Conservation (phyloP, 1,140 invertebrate genomes). For the Mylabris phalerata region DNA sequence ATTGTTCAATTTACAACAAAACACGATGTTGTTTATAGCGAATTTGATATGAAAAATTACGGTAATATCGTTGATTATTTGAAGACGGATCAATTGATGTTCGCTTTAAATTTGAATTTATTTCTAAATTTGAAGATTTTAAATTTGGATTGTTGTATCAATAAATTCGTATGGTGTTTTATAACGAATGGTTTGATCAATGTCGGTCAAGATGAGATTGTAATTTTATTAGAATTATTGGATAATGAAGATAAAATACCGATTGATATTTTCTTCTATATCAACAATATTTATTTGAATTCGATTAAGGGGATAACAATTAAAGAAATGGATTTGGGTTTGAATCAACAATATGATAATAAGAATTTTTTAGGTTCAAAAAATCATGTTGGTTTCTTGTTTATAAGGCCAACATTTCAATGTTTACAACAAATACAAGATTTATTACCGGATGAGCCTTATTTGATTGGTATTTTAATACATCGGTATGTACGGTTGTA, state of each 20-base stretch:
- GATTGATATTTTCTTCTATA: conserved; percentile 70
- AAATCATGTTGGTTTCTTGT: conserved; percentile 80
- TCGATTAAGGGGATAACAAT: conserved; percentile 68
- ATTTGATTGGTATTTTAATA: conserved; percentile 72
- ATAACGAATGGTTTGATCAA: conserved; percentile 71
- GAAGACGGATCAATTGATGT: conserved; percentile 60
- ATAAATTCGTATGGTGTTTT: conserved; percentile 73
- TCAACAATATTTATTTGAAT: conserved; percentile 69
- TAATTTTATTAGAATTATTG: conserved; percentile 70
- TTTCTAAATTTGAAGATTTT: conserved; percentile 71
- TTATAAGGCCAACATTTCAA: conserved; percentile 74
- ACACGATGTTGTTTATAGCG: conserved; percentile 44
- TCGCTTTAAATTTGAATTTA: conserved; percentile 74
- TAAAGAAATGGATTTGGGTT: conserved; percentile 65
- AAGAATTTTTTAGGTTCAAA: conserved; percentile 66
- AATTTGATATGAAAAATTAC: conserved; percentile 45
- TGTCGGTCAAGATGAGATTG: conserved; percentile 81
- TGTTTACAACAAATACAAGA: conserved; percentile 65
- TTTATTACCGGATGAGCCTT: conserved; percentile 67
- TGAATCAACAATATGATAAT: conserved; percentile 44
- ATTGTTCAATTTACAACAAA: conserved; percentile 48
- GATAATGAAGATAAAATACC: conserved; percentile 63
- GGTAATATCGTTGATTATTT: conserved; percentile 46
- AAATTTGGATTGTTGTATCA: conserved; percentile 76
- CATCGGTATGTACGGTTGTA: conserved; percentile 55